phyloP scores from a whole-genome alignment of 23 tunicate genomes.

The Oikopleura albicans region DNA sequence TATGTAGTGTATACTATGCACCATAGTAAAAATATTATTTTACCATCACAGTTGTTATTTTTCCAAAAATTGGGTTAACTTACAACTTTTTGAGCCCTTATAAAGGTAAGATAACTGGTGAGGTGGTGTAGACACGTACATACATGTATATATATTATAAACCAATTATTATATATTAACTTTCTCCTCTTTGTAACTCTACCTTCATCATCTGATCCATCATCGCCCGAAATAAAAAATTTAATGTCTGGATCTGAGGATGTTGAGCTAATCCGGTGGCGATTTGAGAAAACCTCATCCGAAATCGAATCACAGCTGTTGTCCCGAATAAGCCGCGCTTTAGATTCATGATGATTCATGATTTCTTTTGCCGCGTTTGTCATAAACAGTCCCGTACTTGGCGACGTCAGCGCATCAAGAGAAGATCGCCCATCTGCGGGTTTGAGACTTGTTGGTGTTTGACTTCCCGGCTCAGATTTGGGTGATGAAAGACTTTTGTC shows the following conservation, averaged over 20 bases:
- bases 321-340: neutral
- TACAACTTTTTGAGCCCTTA: too few species aligned
- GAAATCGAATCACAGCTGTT: neutral
- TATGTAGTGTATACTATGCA: too few species aligned
- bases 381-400: neutral
- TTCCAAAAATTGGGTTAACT: too few species aligned
- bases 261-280: neutral
- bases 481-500: neutral
- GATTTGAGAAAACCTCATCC: neutral
- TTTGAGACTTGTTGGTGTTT: neutral
- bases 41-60: too few species aligned
- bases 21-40: too few species aligned
- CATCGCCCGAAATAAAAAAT: slow-evolving; percentile 5
- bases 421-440: neutral
- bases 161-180: neutral
- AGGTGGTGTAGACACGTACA: too few species aligned
- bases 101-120: too few species aligned
- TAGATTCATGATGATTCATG: slow-evolving; percentile 14
- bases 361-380: slow-evolving; percentile 11
- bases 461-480: neutral
- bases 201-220: neutral
- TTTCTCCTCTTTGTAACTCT: neutral
- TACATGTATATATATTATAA: neutral
- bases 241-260: neutral
- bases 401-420: neutral